Evolutionary conservation across 1,140 invertebrate genomes (phyloP), one percentile per base, ranked within the genome.

Genomic region (Leptinotarsa defecta): DNA sequence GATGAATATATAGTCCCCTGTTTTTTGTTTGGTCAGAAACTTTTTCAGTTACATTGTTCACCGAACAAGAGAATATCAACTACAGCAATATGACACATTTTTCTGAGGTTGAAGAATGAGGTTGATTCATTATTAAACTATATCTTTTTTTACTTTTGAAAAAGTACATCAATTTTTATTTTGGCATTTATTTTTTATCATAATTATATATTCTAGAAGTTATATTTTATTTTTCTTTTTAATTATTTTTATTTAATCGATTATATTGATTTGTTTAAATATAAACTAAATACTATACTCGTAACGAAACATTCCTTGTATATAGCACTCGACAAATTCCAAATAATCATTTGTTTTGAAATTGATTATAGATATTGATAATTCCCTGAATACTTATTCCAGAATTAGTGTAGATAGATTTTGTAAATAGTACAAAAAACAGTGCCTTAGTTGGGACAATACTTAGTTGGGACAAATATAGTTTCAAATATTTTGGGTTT

Each of bases 151-250:
- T 11, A 11, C 8, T 43, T 43, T 43, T 11, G 8, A 11, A 43
- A 6, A 43, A 43, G 8, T 43, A 43, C 0, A 43, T 43, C 8
- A 19, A 64, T 62, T 62, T 20, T 62, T 62, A 17, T 19, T 64
- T 22, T 64, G 13, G n/a, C 13, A 43, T 15, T 68, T 68, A 17
- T 68, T 68, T 68, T 86, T 48, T 71, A 82, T 6, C 84, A 87
- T 27, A 78, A 79, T 71, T 74, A 82, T 43, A 78, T 78, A 70
- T 80, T 80, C 22, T 68, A 82, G 74, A 76, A 63, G 15, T 48
- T 69, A 48, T 20, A n/a, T 61, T 62, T 76, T 48, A 65, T 65
- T 72, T 64, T 62, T 15, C 48, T 57, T 13, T 48, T 27, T 34
- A 11, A 68, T 68, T 15, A 68, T 24, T 24, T 24, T 68, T 68